Conservation (phyloP, 2,797 vertebrate species). For the Acrossocheilus fasciatus region DNA sequence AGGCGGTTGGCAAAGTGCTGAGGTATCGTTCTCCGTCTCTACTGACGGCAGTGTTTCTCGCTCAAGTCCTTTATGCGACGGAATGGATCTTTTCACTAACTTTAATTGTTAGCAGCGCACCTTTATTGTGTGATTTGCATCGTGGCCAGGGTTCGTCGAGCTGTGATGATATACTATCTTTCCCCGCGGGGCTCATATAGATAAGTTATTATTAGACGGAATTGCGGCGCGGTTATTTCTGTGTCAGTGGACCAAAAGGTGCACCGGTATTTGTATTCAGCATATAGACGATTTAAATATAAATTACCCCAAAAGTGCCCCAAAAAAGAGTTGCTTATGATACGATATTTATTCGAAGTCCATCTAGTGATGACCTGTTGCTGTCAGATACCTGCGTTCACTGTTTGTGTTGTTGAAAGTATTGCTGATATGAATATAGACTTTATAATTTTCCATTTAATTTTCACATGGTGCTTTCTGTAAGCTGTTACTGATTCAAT, state of each 20-base stretch:
- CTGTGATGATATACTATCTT: not conserved
- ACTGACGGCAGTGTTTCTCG: not conserved
- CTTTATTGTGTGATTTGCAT: not conserved
- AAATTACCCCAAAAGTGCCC: not conserved
- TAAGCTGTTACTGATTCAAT: too few relatives aligned
- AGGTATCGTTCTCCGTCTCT: constrained; percentile 71
- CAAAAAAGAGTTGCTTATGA: not conserved
- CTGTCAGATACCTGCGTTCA: not conserved
- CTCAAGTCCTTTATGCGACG: not conserved
- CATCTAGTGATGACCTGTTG: not conserved
- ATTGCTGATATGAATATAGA: not conserved
- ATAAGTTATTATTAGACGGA: not conserved
- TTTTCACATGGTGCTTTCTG: too few relatives aligned
- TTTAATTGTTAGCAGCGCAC: not conserved
- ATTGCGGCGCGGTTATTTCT: not conserved
- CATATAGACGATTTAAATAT: not conserved
- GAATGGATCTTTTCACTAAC: constrained; percentile 1
- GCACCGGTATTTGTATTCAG: not conserved
- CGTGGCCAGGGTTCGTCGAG: not conserved
- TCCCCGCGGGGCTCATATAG: not conserved
- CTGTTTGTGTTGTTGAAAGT: not conserved
- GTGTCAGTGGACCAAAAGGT: not conserved
- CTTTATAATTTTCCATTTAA: too few relatives aligned
- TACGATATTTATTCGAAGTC: not conserved
- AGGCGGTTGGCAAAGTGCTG: constrained; percentile 84